A percentile compares a stretch with the other conserved stretches of the same genome.
phyloP scores from a whole-genome alignment of 2,797 vertebrate species.

The Sebastes goodei region DNA sequence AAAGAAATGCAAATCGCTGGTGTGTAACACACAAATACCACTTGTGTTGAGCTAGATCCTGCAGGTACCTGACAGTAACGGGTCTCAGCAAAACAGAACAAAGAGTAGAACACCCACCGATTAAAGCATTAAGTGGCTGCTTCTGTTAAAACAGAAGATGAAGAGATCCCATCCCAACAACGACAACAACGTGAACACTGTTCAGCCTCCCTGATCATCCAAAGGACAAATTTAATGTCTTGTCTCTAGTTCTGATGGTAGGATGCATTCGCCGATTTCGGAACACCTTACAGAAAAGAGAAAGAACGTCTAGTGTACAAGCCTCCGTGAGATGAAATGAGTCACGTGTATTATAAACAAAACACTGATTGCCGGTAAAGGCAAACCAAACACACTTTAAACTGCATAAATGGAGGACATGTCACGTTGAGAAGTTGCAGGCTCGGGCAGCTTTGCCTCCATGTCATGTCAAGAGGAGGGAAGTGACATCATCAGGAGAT shows the following conservation, averaged over 20 bases:
- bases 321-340: not conserved
- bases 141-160: not conserved
- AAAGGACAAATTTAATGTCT: not conserved
- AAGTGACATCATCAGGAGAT: conserved; percentile 55
- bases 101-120: not conserved
- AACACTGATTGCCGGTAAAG: not conserved
- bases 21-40: not conserved
- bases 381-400: conserved; percentile 24
- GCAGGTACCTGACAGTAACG: not conserved
- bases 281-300: not conserved
- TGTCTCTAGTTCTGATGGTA: not conserved
- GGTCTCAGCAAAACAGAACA: not conserved
- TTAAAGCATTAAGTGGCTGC: not conserved
- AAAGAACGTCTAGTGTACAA: not conserved
- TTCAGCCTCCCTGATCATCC: not conserved
- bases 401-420: conserved; percentile 14
- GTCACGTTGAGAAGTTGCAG: conserved; percentile 56
- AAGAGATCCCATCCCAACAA: not conserved
- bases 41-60: not conserved
- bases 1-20: not conserved
- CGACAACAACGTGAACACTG: not conserved
- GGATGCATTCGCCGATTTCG: not conserved
- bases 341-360: not conserved
- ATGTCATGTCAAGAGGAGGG: conserved; percentile 15
- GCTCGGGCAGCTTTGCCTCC: not conserved